Evolutionary conservation across 2,888 invertebrate genomes (phyloP), one percentile per base, ranked within the genome.

Genomic region (Toxonevra muliebris): DNA sequence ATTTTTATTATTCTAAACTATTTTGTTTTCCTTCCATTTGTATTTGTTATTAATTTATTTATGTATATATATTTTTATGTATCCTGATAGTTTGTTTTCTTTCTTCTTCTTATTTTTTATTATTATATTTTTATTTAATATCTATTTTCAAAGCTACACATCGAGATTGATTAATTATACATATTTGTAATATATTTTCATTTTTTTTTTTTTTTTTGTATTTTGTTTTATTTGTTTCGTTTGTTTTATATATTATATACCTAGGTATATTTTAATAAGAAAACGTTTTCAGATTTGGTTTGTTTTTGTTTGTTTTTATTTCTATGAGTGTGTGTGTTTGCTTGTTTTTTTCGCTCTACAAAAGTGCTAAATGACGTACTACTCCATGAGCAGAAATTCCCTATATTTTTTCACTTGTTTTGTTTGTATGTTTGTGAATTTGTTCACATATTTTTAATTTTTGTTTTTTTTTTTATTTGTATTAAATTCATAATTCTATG

Each of bases 331-430:
- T 41, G 54, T 59, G 43, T 61, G n/a, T 65, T 67, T 43, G 54
- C 54, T 52, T 65, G 50, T 58, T 30, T 40, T 62, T 42, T 15
- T 65, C 65, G 65, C 57, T 58, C 65, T 65, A 65, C 52, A 65
- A 65, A 65, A 65, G 64, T 65, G 52, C 55, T 66, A 61, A 63
- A 65, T 68, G 66, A 65, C 69, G 67, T 68, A 73, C 68, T 64
- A 71, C 68, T 70, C 70, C 72, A 72, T 71, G 66, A 72, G 71
- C 67, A 73, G 70, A 70, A 68, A 66, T 73, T 73, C 73, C 73
- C 73, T 73, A 69, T 60, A 65, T 62, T 48, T 67, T 69, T 70
- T 69, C 63, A 66, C 40, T 54, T 66, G 59, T 63, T 69, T 63
- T 52, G 58, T 42, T 59, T 61, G 42, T 65, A 15, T 53, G 65